Percentiles rank a stretch among this genome's conserved stretches.
Conservation (phyloP, 1,140 invertebrate species). For the Trachymyrmex cornetzi region DNA sequence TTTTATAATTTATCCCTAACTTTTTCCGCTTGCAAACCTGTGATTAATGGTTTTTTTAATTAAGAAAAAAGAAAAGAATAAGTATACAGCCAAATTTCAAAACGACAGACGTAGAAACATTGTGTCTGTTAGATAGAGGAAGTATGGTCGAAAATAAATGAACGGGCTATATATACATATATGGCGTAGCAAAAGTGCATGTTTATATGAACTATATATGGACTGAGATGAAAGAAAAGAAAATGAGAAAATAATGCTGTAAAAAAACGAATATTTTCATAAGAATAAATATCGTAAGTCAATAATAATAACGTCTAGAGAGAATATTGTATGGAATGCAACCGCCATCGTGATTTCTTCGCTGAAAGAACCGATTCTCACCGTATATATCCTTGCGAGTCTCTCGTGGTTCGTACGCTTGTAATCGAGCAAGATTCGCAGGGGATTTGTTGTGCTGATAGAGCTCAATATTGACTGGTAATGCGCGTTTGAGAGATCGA, state of each 20-base stretch:
- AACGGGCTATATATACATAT: constrained; percentile 44
- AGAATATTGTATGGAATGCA: constrained; percentile 61
- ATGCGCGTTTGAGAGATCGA: constrained; percentile 16
- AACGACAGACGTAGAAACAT: constrained; percentile 49
- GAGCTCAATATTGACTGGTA: constrained; percentile 58
- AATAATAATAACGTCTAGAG: constrained; percentile 79
- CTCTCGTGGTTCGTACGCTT: constrained; percentile 33
- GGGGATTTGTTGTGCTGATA: constrained; percentile 52
- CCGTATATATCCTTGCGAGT: constrained; percentile 30
- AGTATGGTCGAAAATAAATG: constrained; percentile 48
- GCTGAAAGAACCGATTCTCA: constrained; percentile 52
- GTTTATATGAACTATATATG: constrained; percentile 75
- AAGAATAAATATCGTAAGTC: constrained; percentile 85
- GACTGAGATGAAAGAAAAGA: constrained; percentile 71
- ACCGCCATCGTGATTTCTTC: constrained; percentile 51
- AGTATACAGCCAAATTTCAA: constrained; percentile 52
- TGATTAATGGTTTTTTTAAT: constrained; percentile 40
- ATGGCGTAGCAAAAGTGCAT: constrained; percentile 38
- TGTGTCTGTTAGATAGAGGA: constrained; percentile 55
- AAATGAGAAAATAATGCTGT: constrained; percentile 78
- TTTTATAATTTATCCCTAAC: constrained; percentile 36
- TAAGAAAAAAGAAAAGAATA: constrained; percentile 41
- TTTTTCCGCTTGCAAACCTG: constrained; percentile 43
- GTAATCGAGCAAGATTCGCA: constrained; percentile 46
- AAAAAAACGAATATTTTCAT: constrained; percentile 85